Conservation (phyloP, 2,113 vertebrate species). For the Athene noctua region DNA sequence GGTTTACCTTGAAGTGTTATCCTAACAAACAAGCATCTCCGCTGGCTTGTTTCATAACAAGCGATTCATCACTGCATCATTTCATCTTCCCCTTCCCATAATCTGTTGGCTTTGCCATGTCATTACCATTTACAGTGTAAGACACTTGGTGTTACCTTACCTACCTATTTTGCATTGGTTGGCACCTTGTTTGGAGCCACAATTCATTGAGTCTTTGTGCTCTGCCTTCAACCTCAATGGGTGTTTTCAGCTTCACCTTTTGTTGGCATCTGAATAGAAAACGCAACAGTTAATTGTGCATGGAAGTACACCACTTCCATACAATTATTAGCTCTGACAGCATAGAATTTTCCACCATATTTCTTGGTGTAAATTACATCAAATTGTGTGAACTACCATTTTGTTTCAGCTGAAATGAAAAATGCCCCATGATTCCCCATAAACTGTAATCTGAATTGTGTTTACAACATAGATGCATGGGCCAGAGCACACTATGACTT, state of each 20-base stretch:
- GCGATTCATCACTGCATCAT: neutral
- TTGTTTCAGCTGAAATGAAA: neutral
- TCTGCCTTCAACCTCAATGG: neutral
- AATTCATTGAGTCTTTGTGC: neutral
- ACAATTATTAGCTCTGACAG: neutral
- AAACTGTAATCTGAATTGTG: neutral
- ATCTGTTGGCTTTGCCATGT: neutral
- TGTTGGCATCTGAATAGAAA: neutral
- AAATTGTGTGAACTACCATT: neutral
- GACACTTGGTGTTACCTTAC: neutral
- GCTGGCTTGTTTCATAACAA: neutral
- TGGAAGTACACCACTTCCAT: neutral
- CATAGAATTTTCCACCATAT: fast-evolving
- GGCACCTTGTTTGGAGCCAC: neutral
- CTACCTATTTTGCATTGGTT: too few relatives aligned
- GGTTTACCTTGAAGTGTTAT: neutral
- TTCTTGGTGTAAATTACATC: neutral
- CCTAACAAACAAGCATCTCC: neutral
- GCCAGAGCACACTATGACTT: neutral
- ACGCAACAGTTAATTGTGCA: neutral
- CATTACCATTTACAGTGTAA: neutral
- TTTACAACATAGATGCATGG: neutral
- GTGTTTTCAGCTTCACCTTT: neutral
- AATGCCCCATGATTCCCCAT: neutral
- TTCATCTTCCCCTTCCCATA: neutral